phyloP scores from a whole-genome alignment of 2,888 invertebrate species.

The Suillia variegata region DNA sequence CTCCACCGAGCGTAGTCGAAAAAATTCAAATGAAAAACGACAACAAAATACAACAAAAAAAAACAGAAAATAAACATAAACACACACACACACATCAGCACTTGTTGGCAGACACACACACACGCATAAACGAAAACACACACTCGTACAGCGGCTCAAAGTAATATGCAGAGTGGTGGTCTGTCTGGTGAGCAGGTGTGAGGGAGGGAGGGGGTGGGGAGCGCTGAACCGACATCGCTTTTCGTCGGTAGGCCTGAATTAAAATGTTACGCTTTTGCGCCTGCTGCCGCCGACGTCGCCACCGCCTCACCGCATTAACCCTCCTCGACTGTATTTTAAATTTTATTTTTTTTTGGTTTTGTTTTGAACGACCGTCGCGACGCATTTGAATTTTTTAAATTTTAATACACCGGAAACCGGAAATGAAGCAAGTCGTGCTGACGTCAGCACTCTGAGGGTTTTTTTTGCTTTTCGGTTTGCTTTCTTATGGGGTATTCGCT shows the following conservation, averaged over 20 bases:
- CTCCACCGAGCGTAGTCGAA: too few relatives aligned
- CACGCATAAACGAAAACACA: neutral
- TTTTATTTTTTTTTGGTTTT: too few relatives aligned
- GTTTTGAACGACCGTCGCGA: too few relatives aligned
- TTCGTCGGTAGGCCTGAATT: neutral
- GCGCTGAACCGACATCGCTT: neutral
- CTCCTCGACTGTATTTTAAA: too few relatives aligned
- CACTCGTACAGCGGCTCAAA: neutral
- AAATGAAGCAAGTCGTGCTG: neutral
- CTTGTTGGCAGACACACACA: neutral
- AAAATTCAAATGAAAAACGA: neutral
- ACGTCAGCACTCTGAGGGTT: neutral
- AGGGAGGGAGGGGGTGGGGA: neutral
- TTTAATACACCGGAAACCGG: neutral
- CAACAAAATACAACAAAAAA: neutral
- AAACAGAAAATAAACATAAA: neutral
- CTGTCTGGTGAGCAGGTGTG: neutral
- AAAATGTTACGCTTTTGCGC: neutral
- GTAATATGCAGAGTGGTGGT: neutral
- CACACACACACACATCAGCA: neutral
- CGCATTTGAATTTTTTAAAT: neutral
- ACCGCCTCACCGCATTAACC: too few relatives aligned
- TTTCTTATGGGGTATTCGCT: neutral
- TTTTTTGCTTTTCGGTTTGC: neutral
- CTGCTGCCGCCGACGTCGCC: too few relatives aligned